Conservation (phyloP, 2,888 invertebrate species). For the Chalcis sispes region DNA sequence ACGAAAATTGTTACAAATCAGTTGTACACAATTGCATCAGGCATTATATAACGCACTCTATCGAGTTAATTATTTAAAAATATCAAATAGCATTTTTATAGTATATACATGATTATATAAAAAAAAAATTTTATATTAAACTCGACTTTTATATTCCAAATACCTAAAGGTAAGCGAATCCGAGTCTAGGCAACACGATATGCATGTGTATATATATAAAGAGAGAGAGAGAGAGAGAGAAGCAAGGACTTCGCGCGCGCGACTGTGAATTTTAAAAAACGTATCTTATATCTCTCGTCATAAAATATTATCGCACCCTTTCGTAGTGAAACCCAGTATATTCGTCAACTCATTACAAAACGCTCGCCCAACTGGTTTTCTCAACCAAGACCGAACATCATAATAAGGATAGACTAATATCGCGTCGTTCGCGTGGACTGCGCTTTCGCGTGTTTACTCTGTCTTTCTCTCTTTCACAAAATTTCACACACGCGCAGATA, state of each 20-base stretch:
- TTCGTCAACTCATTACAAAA: conserved; percentile 1
- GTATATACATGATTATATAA: not conserved
- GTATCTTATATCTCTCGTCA: not conserved
- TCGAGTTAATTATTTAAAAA: too few relatives aligned
- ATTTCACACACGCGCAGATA: too few relatives aligned
- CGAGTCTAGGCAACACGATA: not conserved
- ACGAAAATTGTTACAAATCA: too few relatives aligned
- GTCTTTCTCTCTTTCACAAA: too few relatives aligned
- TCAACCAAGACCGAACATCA: not conserved
- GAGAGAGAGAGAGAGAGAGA: too few relatives aligned
- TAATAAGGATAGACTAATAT: conserved; percentile 3
- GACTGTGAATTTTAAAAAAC: not conserved
- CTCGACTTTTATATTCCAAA: too few relatives aligned
- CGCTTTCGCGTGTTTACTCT: not conserved
- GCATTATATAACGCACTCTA: too few relatives aligned
- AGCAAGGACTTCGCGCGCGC: too few relatives aligned
- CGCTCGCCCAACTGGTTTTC: conserved; percentile 1
- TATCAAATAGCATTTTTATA: too few relatives aligned
- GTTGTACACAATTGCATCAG: too few relatives aligned
- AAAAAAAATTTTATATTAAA: too few relatives aligned
- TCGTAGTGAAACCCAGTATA: not conserved
- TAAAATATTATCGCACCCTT: conserved; percentile 9
- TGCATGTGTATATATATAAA: not conserved
- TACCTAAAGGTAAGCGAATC: not conserved
- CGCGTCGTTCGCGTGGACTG: conserved; percentile 17